A percentile compares a stretch with the other conserved stretches of the same genome.
These are phyloP conservation scores for Himantopus leucocephalus DNA, from an alignment of 2,113 vertebrate genomes.

Conservation along the genomic window DNA sequence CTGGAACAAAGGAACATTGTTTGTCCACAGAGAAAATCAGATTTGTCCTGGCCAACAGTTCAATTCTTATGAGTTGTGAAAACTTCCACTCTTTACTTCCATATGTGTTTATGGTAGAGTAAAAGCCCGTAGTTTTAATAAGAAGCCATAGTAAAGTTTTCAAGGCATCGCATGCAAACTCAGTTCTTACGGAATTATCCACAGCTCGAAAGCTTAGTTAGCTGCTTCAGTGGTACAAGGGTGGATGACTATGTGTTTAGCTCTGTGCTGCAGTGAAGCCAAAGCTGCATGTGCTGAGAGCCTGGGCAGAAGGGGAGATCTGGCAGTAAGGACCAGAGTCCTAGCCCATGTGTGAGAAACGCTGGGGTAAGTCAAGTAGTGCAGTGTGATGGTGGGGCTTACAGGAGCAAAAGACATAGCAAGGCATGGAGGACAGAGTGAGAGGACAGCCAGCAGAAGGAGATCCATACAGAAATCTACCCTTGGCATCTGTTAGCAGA, in stretches of 20 bases:
- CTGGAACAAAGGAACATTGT: not conserved
- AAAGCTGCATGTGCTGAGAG: not conserved
- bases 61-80: not conserved
- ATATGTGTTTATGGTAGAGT: constrained; percentile 26
- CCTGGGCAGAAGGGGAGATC: fast-evolving
- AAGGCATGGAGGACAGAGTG: not conserved
- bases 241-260: not conserved
- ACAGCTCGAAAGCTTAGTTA: not conserved
- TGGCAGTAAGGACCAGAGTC: not conserved
- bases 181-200: not conserved
- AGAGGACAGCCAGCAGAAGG: not conserved
- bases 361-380: not conserved
- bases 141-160: not conserved
- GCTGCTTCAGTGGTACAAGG: not conserved
- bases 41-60: not conserved
- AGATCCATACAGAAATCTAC: not conserved
- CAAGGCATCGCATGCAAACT: not conserved
- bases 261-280: fast-evolving
- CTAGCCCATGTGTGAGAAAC: not conserved
- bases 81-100: constrained; percentile 1
- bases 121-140: not conserved
- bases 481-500: not conserved
- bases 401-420: not conserved
- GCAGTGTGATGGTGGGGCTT: not conserved
- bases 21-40: not conserved